Base-by-base conservation (phyloP, 2,113 vertebrate species). In the Xiphophorus couchianus region DNA sequence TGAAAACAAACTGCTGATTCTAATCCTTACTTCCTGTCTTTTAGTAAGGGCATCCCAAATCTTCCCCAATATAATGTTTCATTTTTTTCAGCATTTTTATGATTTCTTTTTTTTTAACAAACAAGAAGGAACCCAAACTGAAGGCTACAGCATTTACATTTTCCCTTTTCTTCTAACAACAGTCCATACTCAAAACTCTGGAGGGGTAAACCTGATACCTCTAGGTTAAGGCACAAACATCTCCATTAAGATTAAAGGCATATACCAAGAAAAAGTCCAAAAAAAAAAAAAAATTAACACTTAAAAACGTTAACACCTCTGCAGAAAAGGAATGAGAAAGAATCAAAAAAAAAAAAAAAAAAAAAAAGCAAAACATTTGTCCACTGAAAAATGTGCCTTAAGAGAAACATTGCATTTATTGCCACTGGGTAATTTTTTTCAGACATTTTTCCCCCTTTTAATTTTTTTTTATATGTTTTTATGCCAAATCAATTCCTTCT, bases 201-300 rank as follows among this genome's bases (percentile, higher is more conserved):
- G 74, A 67, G 75, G 80, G 62, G 35, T 72, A 48, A 82, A 80
- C 60, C 69, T 82, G 72, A 61, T 78, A 80, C 54, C 70, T 82
- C 66, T 68, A 84, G 68, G 74, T 83, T 84, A 93, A 93, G 92
- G 92, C 91, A 94, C 91, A 71, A 78, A 88, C 72, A 84, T 82
- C 78, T 85, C 81, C 77, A 70, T 83, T 74, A 81, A 77, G 76
- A 84, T 71, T 76, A 62, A 81, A 61, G 66, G 33, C 79, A 81
- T 85, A 82, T 62, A 78, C 28, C 66, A 76, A 58, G 70, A 66
- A 22, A 35, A 84, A 76, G 62, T 68, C 14, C 14, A 85, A 90
- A 72, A 30, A 90, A 89, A 86, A 89, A 86, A 88, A 94, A 95
- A 93, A 90, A 33, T 8, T 39, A 86, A 90, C 82, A 80, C 81